A percentile compares a stretch with the other conserved stretches of the same genome.
Conservation (phyloP, 2,797 vertebrate genomes). For the Lagodon rhomboides region DNA sequence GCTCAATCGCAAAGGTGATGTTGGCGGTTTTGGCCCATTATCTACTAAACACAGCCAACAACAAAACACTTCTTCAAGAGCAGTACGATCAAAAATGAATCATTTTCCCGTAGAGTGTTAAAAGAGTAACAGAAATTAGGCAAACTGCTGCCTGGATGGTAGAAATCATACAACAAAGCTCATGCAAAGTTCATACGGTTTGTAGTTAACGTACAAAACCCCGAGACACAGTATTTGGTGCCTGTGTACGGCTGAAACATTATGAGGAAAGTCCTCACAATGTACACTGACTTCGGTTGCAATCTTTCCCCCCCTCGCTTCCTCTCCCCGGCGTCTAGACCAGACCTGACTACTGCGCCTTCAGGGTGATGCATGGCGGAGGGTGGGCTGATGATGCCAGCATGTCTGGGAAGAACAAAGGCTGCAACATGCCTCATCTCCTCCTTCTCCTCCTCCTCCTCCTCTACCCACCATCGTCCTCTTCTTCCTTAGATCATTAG, state of each 20-base stretch:
- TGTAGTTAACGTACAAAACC: constrained; percentile 2
- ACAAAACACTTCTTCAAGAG: constrained; percentile 2
- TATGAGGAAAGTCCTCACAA: constrained; percentile 35
- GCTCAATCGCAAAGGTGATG: background rate
- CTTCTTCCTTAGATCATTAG: constrained; percentile 73
- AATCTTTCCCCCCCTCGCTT: constrained; percentile 39
- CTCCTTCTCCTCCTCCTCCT: constrained; percentile 48
- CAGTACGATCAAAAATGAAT: background rate
- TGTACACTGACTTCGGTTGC: constrained; percentile 24
- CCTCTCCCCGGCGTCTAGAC: constrained; percentile 58
- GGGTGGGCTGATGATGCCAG: constrained; percentile 77
- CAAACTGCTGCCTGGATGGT: constrained; percentile 7
- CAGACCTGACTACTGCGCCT: constrained; percentile 61
- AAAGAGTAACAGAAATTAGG: background rate
- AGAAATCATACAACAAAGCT: background rate
- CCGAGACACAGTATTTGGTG: background rate
- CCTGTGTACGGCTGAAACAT: constrained; percentile 20
- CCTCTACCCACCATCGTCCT: constrained; percentile 59
- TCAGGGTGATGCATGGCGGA: constrained; percentile 58
- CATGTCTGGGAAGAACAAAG: constrained; percentile 81
- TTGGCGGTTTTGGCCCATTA: background rate
- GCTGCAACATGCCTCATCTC: constrained; percentile 67
- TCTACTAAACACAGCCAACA: background rate
- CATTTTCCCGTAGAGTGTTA: background rate
- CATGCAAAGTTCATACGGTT: constrained; percentile 29